Conservation (phyloP, 2,797 vertebrate genomes). For the Sphenopsis melanotis region DNA sequence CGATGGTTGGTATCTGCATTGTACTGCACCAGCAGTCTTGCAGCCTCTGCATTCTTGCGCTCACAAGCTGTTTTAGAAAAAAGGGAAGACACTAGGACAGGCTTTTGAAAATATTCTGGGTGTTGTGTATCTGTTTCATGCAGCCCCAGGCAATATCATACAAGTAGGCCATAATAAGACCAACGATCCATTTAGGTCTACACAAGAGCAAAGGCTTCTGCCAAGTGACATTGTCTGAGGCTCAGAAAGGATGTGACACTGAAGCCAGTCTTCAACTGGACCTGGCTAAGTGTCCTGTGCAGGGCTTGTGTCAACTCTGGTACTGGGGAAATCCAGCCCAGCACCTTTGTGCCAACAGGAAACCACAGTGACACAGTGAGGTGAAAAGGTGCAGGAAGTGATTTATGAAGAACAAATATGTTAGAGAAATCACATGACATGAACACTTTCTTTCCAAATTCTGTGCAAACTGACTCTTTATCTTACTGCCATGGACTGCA, state of each 20-base stretch:
- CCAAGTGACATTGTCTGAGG: not conserved
- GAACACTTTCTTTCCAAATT: not conserved
- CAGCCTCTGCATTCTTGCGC: constrained; percentile 80
- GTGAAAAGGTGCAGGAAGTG: not conserved
- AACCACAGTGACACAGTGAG: not conserved
- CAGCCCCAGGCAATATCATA: not conserved
- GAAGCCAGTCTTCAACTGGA: not conserved
- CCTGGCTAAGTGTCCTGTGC: not conserved
- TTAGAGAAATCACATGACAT: not conserved
- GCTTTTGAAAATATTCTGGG: not conserved
- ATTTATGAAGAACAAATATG: not conserved
- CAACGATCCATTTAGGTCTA: not conserved
- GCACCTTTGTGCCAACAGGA: not conserved
- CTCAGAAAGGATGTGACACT: not conserved
- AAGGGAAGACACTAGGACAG: not conserved
- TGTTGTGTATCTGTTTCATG: not conserved
- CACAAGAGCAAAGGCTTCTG: not conserved
- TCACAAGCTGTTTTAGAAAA: constrained; percentile 82
- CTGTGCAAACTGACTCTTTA: not conserved
- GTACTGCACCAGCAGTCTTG: constrained; percentile 81
- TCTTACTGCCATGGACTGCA: not conserved
- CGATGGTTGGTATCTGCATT: constrained; percentile 89
- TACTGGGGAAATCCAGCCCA: not conserved
- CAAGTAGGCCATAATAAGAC: not conserved
- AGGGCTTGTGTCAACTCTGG: not conserved